Conservation (phyloP, 2,113 vertebrate species). For the Saguinus midas region DNA sequence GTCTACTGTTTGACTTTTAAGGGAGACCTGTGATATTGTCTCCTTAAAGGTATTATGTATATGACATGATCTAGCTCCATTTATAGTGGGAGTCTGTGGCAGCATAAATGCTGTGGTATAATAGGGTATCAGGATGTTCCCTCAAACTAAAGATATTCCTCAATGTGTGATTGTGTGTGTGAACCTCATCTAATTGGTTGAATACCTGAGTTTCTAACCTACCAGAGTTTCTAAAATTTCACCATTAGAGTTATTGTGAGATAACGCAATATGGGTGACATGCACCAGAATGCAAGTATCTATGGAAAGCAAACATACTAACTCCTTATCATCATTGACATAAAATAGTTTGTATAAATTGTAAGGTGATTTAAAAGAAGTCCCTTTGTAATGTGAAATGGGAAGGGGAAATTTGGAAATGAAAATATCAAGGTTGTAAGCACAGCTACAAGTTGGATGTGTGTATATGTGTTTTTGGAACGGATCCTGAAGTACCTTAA, state of each 20-base stretch:
- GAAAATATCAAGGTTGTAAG: neutral
- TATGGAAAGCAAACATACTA: neutral
- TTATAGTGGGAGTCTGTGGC: neutral
- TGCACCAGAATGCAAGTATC: neutral
- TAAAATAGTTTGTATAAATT: neutral
- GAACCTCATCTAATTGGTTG: no score
- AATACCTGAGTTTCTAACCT: neutral
- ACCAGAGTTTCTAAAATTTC: slow-evolving; percentile 3
- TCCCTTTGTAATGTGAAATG: neutral
- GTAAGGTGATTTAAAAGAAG: neutral
- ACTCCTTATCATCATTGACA: neutral
- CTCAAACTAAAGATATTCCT: neutral
- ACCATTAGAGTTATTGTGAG: neutral
- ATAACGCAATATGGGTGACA: neutral
- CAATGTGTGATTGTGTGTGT: no score
- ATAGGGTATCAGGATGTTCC: neutral
- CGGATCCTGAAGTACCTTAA: neutral
- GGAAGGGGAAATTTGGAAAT: neutral
- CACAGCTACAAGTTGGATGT: neutral
- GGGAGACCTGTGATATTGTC: neutral
- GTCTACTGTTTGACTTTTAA: slow-evolving; percentile 33
- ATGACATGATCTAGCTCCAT: neutral
- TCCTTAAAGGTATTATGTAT: neutral
- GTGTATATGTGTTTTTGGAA: neutral
- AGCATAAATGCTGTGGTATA: neutral